Evolutionary conservation across 2,113 vertebrate species (phyloP).

Genomic region (Colius striatus): DNA sequence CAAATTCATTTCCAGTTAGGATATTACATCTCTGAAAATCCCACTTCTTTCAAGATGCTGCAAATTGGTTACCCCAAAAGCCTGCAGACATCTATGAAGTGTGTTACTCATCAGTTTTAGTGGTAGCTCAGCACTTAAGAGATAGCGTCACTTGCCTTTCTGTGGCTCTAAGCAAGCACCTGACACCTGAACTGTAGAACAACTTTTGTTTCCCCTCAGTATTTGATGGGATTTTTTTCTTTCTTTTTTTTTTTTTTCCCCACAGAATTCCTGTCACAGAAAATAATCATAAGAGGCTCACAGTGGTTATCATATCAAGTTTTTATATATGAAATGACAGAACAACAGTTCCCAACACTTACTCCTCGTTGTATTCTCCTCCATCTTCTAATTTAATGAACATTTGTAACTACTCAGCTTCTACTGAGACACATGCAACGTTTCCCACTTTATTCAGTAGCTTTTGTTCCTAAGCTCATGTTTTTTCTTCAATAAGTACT

Average conservation of each 20-base stretch:
- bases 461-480: constrained; percentile 21
- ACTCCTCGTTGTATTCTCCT: background rate
- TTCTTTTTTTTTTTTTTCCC: background rate
- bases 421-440: background rate
- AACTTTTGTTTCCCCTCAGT: background rate
- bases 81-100: background rate
- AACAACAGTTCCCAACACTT: background rate
- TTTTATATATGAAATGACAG: background rate
- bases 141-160: background rate
- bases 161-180: background rate
- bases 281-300: background rate
- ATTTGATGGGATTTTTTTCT: background rate
- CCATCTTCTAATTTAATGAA: background rate
- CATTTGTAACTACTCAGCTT: background rate
- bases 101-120: background rate
- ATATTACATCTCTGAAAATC: background rate
- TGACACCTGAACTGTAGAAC: background rate
- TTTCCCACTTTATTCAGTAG: background rate
- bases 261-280: background rate
- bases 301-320: background rate
- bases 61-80: background rate
- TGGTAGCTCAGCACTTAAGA: background rate
- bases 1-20: background rate
- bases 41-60: background rate
- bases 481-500: constrained; percentile 41